These are phyloP conservation scores for Microtus obscurus DNA, from an alignment of 2,797 vertebrate species.

Conservation along the genomic window DNA sequence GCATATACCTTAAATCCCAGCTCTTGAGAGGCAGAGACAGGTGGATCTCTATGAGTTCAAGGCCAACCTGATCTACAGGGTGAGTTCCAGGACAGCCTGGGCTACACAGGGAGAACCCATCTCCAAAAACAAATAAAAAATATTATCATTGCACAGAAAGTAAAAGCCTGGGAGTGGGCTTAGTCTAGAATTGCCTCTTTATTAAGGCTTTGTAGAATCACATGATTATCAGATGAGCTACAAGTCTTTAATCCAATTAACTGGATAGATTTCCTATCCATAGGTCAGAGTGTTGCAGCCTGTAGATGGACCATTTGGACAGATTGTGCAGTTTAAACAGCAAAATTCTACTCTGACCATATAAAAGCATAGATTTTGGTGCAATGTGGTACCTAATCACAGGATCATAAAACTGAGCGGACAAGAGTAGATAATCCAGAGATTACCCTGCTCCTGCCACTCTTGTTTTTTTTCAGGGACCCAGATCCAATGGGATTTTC, in stretches of 20 bases:
- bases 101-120: too few relatives aligned
- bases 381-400: background rate
- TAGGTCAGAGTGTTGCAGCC: background rate
- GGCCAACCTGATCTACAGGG: too few relatives aligned
- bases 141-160: background rate
- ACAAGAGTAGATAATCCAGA: background rate
- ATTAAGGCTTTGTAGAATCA: background rate
- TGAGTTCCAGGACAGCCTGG: too few relatives aligned
- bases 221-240: background rate
- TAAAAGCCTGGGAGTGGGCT: background rate
- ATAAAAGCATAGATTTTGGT: background rate
- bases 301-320: background rate
- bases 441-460: background rate
- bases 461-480: background rate
- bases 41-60: too few relatives aligned
- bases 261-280: background rate
- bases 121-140: background rate
- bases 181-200: background rate
- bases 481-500: background rate
- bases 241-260: slow-evolving; percentile 23
- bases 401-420: background rate
- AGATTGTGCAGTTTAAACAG: slow-evolving; percentile 32
- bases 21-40: too few relatives aligned
- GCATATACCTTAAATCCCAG: too few relatives aligned
- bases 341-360: slow-evolving; percentile 30